A percentile compares a stretch with the other conserved stretches of the same genome.
Conservation (phyloP, 1,140 invertebrate genomes). For the Sarcophaga bullata region DNA sequence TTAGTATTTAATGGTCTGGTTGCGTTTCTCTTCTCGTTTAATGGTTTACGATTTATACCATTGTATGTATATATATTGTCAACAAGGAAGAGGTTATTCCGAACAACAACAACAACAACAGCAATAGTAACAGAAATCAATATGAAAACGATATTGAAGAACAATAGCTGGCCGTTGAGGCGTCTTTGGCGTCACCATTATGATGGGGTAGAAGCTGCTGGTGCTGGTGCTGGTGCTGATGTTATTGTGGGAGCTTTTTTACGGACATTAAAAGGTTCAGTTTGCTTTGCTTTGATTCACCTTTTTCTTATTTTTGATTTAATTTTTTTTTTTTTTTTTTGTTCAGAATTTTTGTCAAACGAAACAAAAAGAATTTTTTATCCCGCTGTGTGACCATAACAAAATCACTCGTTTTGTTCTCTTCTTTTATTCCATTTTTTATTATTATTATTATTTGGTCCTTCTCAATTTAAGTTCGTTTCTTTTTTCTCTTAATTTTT, state of each 20-base stretch:
- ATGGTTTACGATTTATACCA: too few relatives aligned
- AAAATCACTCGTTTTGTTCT: slow-evolving; percentile 25
- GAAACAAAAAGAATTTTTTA: neutral
- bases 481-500: too few relatives aligned
- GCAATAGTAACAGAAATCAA: neutral
- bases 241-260: slow-evolving; percentile 38
- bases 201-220: neutral
- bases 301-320: too few relatives aligned
- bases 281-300: neutral
- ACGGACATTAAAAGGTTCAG: slow-evolving; percentile 12
- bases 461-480: too few relatives aligned
- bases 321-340: neutral
- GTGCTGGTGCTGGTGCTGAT: neutral
- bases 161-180: slow-evolving; percentile 35
- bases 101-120: neutral
- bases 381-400: slow-evolving; percentile 38
- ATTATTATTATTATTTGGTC: too few relatives aligned
- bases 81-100: neutral
- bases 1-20: neutral
- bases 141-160: neutral
- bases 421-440: too few relatives aligned
- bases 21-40: too few relatives aligned
- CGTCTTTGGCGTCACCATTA: slow-evolving; percentile 40
- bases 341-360: neutral
- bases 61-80: neutral